These are phyloP conservation scores for Gila robusta DNA, from an alignment of 2,797 vertebrate species.

Conservation along the genomic window DNA sequence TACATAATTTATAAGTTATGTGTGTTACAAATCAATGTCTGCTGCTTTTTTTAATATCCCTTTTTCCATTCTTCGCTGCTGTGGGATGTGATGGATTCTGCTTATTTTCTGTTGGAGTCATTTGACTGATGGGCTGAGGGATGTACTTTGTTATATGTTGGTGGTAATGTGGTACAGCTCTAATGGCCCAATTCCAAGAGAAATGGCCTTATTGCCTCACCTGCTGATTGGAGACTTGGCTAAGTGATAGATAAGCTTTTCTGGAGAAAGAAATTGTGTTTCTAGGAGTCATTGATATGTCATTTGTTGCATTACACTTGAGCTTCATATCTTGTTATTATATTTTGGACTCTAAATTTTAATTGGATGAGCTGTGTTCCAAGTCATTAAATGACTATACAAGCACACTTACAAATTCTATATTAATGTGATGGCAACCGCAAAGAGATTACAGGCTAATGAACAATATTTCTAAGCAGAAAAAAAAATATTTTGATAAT, in stretches of 20 bases:
- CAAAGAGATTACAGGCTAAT: background rate
- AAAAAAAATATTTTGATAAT: background rate
- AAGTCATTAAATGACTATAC: background rate
- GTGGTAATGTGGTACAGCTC: slow-evolving; percentile 46
- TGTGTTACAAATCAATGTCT: slow-evolving; percentile 64
- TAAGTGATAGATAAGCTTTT: slow-evolving; percentile 24
- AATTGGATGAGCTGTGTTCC: background rate
- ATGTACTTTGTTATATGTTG: slow-evolving; percentile 49
- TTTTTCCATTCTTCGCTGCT: slow-evolving; percentile 62
- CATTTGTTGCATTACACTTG: background rate
- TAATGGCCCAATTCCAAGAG: slow-evolving; percentile 30
- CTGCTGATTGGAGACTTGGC: slow-evolving; percentile 21
- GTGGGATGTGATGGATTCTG: slow-evolving; percentile 73
- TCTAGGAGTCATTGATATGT: background rate
- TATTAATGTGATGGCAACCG: background rate
- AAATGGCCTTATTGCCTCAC: slow-evolving; percentile 38
- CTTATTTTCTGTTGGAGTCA: slow-evolving; percentile 68
- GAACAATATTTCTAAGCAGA: background rate
- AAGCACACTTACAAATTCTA: background rate
- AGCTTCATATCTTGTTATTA: background rate
- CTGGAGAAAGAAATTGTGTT: background rate
- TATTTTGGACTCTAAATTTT: too few relatives aligned
- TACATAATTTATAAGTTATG: slow-evolving; percentile 67
- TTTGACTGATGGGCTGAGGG: slow-evolving; percentile 72
- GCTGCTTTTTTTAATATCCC: slow-evolving; percentile 68